Evolutionary conservation across 2,113 vertebrate genomes (phyloP), one percentile per base, ranked within the genome.

Genomic region (Lampris megalopsis): DNA sequence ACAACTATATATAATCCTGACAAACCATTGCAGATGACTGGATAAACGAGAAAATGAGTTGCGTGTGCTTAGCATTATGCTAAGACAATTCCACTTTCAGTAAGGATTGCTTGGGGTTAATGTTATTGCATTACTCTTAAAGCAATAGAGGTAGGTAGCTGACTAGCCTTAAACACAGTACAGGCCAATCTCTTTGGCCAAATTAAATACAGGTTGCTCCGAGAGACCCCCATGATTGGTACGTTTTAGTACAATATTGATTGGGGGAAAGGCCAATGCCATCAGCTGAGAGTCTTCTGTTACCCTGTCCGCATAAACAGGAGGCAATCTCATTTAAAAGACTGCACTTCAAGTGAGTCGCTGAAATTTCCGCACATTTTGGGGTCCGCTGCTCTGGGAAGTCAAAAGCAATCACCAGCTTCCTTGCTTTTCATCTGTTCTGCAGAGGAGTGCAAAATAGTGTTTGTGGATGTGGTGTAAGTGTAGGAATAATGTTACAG

Each of bases 321-420:
- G 81, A 83, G 79, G 87, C 84, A 77, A 81, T 88, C 88, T 92
- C 86, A 90, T 90, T 92, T 90, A 89, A 84, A 64, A 61, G 50
- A 63, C 72, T 66, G 13, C 2, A 71, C 69, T 71, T 40, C 8
- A 24, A 77, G 73, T 66, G 52, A 73, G 43, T 74, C 66, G 71
- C 78, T 48, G 41, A 60, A 76, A 77, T 65, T 43, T 82, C 79
- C 67, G 50, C 67, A 72, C 79, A 68, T 80, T 83, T 24, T 77
- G 73, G 63, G 74, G 42, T 41, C 73, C 48, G 49, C 72, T 58
- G 43, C 75, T 80, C 75, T 45, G 9, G 42, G 75, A 86, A 88
- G 87, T 87, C 85, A 77, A 80, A 89, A 70, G 84, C 81, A 90
- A 83, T 91, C 89, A 88, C 81, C 5, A 62, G 77, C 79, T 83